A percentile compares a stretch with the other conserved stretches of the same genome.
Conservation (phyloP, 2,888 invertebrate species). For the Plusia festucae region DNA sequence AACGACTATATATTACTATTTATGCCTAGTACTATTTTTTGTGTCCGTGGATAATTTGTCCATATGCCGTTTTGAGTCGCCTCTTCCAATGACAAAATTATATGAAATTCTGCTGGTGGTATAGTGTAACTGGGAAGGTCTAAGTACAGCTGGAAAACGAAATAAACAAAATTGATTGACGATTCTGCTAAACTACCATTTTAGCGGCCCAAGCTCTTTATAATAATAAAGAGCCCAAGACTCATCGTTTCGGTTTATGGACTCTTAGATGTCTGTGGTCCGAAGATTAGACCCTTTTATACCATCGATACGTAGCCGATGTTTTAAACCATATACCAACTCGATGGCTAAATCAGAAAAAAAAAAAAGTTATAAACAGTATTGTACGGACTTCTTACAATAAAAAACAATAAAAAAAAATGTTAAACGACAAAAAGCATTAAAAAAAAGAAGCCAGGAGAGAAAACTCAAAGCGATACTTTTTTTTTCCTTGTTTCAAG, state of each 20-base stretch:
- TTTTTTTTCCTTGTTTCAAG: conserved; percentile 15
- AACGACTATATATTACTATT: too few species aligned
- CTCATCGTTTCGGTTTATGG: conserved; percentile 60
- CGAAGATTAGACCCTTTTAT: conserved; percentile 61
- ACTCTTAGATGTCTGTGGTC: conserved; percentile 56
- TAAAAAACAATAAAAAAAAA: too few species aligned
- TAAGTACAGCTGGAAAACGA: background rate
- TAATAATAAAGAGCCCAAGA: conserved; percentile 64
- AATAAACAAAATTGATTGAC: background rate
- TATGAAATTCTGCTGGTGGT: too few species aligned
- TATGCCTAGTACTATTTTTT: too few species aligned
- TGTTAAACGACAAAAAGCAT: too few species aligned
- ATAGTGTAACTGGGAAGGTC: too few species aligned
- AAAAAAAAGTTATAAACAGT: conserved; percentile 35
- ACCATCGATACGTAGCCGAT: conserved; percentile 51
- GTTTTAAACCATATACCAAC: conserved; percentile 47
- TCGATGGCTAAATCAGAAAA: conserved; percentile 37
- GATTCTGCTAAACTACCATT: background rate
- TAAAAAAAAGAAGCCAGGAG: too few species aligned
- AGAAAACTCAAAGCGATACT: too few species aligned
- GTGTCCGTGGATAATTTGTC: too few species aligned
- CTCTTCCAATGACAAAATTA: too few species aligned
- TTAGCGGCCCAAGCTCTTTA: background rate
- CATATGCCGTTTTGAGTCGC: too few species aligned
- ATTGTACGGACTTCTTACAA: conserved; percentile 9